Conservation (phyloP, 2,113 vertebrate species). For the Rhabdornis inornatus region DNA sequence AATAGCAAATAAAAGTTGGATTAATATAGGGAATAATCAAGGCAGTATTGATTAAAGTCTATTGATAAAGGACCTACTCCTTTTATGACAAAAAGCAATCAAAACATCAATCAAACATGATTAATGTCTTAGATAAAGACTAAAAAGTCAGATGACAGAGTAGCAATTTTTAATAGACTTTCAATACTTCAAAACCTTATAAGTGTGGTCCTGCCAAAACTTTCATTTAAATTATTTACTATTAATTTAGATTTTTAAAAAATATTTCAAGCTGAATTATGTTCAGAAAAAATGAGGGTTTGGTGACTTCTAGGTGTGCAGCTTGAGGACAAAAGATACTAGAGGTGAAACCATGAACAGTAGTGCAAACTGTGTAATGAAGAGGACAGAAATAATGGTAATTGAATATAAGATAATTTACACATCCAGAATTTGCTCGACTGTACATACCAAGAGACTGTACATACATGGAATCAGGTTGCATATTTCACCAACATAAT, state of each 20-base stretch:
- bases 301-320: background rate
- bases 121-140: background rate
- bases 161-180: background rate
- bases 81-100: background rate
- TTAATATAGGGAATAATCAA: background rate
- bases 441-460: background rate
- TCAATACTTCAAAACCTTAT: background rate
- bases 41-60: background rate
- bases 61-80: background rate
- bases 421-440: background rate
- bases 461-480: background rate
- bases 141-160: background rate
- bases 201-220: background rate
- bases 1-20: background rate
- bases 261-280: background rate
- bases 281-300: background rate
- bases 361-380: background rate
- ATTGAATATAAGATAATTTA: background rate
- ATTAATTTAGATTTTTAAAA: background rate
- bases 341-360: background rate
- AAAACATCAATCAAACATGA: background rate
- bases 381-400: background rate
- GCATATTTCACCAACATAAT: background rate
- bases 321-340: background rate
- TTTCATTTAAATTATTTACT: background rate